Conservation (phyloP, 2,113 vertebrate genomes). For the Morone saxatilis region DNA sequence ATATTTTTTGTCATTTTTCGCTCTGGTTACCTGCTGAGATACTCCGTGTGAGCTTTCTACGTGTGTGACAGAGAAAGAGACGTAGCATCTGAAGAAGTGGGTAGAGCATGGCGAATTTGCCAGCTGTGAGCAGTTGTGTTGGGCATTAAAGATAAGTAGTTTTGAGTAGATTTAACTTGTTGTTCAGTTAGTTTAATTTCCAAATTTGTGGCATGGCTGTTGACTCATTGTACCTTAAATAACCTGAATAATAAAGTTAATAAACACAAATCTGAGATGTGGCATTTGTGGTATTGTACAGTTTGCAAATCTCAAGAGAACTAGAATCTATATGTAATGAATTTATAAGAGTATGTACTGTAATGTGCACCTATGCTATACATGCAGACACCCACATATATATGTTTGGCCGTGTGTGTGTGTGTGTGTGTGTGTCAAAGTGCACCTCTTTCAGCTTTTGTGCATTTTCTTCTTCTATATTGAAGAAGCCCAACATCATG, state of each 20-base stretch:
- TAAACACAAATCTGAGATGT: background rate
- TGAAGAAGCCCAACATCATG: conserved; percentile 52
- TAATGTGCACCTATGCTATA: background rate
- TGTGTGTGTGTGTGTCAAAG: background rate
- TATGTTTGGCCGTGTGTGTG: background rate
- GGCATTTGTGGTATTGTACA: background rate
- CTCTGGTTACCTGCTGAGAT: conserved; percentile 62
- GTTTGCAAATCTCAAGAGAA: background rate
- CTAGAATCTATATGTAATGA: too few relatives aligned
- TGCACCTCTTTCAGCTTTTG: conserved; percentile 12
- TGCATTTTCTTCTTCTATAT: conserved; percentile 45
- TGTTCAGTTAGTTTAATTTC: conserved; percentile 26
- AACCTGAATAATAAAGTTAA: background rate
- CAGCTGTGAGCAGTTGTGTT: conserved; percentile 27
- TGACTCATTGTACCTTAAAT: background rate
- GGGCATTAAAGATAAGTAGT: conserved; percentile 19
- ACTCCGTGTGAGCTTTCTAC: conserved; percentile 30
- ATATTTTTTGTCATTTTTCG: conserved; percentile 57
- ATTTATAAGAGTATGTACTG: too few relatives aligned
- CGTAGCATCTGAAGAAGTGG: conserved; percentile 15
- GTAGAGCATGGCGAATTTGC: conserved; percentile 19
- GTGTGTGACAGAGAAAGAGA: conserved; percentile 39
- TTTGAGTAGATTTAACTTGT: background rate
- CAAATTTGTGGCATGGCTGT: background rate
- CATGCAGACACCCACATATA: background rate